Percentiles rank a stretch among this genome's conserved stretches.
phyloP scores from a whole-genome alignment of 2,797 vertebrate genomes.

The Dicrostonyx torquatus region DNA sequence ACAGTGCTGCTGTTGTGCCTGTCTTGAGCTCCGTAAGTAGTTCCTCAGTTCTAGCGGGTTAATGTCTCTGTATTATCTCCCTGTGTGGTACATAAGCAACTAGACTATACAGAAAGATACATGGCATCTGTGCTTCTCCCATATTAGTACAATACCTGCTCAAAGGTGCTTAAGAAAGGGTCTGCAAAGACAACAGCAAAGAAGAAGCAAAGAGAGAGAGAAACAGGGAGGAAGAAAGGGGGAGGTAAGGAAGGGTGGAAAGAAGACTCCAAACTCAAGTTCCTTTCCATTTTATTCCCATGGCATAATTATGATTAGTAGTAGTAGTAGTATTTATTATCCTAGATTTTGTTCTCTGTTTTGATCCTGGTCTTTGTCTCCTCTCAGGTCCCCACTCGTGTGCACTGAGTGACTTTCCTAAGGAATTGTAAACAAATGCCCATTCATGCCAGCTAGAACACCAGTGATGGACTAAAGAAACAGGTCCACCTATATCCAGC shows the following conservation, averaged over 20 bases:
- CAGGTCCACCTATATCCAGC: neutral
- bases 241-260: no score
- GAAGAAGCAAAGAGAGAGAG: neutral
- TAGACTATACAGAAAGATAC: neutral
- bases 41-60: neutral
- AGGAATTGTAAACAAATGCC: neutral
- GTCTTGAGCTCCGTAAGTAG: neutral
- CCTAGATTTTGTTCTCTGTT: neutral
- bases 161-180: neutral
- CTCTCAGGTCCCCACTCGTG: neutral
- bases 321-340: neutral
- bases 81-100: neutral
- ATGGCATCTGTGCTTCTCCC: neutral
- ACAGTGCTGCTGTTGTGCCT: neutral
- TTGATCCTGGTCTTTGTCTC: neutral
- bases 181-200: neutral
- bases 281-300: neutral
- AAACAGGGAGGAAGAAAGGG: neutral
- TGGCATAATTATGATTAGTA: neutral
- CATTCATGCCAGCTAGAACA: neutral
- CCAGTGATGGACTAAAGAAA: neutral
- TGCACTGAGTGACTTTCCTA: neutral
- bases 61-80: neutral
- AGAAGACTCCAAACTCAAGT: neutral
- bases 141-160: neutral